A percentile compares a stretch with the other conserved stretches of the same genome.
Evolutionary conservation across 2,113 vertebrate species (phyloP).

Genomic region (Triplophysa siluroides): DNA sequence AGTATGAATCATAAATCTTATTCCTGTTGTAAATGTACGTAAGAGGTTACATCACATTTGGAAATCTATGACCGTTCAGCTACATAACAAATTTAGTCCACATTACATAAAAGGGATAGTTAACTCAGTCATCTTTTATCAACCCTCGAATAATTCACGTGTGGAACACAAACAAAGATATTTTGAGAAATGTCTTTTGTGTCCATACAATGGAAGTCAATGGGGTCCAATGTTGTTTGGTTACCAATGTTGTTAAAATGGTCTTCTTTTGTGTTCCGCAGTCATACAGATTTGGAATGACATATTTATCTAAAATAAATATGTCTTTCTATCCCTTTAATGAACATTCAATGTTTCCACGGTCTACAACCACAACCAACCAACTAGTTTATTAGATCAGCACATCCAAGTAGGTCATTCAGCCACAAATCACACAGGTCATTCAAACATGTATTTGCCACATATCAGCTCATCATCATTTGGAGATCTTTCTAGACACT

Average conservation of each 20-base stretch:
- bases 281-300: too few relatives aligned
- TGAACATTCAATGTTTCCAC: too few relatives aligned
- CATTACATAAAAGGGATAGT: background rate
- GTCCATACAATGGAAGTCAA: too few relatives aligned
- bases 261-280: too few relatives aligned
- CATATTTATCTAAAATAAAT: too few relatives aligned
- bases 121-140: background rate
- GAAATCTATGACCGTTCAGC: background rate
- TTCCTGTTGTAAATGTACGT: slow-evolving; percentile 4
- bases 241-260: too few relatives aligned
- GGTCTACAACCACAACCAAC: background rate
- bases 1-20: background rate
- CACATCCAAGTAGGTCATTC: slow-evolving; percentile 1
- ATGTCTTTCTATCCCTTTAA: too few relatives aligned
- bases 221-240: too few relatives aligned
- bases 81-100: background rate
- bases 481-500: too few relatives aligned
- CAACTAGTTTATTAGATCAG: background rate
- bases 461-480: background rate
- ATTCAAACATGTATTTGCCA: background rate
- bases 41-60: slow-evolving; percentile 25
- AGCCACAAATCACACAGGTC: background rate
- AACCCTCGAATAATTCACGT: background rate
- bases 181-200: too few relatives aligned
- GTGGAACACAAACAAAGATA: background rate